Evolutionary conservation across 2,888 invertebrate species (phyloP), one percentile per base, ranked within the genome.

Genomic region (Cryptops parisi): DNA sequence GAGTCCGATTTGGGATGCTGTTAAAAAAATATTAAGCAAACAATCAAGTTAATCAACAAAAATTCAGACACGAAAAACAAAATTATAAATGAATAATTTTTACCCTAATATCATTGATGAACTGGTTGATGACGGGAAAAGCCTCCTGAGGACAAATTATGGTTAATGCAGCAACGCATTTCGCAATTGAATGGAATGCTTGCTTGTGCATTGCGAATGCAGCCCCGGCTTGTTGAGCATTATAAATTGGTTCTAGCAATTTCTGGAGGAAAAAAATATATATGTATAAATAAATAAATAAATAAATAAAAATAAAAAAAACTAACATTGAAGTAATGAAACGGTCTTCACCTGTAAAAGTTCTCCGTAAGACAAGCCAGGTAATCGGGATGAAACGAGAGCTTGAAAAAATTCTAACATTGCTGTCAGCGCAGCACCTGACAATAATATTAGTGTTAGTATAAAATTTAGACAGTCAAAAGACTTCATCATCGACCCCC

Each of bases 151-250:
- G 78, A 65, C 84, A 83, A 47, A 82, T 81, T 51, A 87, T 80
- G 15, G 90, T 90, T 53, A 97, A 78, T 0, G 91, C 89, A 4
- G 96, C 94, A 52, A 94, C 89, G 69, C 93, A 94, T 69, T 96
- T 94, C 4, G 97, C 94, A 63, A 97, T 76, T 23, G 94, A 94
- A 70, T 93, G 89, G 73, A 87, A 94, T 19, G 94, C 93, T 70
- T 78, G 70, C 43, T 64, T 62, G 19, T 65, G 62, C n/a, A 63
- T 52, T 4, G 52, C 48, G 38, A 52, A 45, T 27, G 48, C 43
- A 26, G 54, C 47, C 22, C 50, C 44, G 12, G 25, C 33, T 45
- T 43, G 52, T 46, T 55, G 55, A 17, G 46, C 21, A 39, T 60
- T 61, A 55, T 68, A 69, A n/a, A 70, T 64, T 3, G 68, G 69